Percentiles rank a stretch among this genome's conserved stretches.
phyloP scores from a whole-genome alignment of 2,113 vertebrate species.

The Psettodes erumei region DNA sequence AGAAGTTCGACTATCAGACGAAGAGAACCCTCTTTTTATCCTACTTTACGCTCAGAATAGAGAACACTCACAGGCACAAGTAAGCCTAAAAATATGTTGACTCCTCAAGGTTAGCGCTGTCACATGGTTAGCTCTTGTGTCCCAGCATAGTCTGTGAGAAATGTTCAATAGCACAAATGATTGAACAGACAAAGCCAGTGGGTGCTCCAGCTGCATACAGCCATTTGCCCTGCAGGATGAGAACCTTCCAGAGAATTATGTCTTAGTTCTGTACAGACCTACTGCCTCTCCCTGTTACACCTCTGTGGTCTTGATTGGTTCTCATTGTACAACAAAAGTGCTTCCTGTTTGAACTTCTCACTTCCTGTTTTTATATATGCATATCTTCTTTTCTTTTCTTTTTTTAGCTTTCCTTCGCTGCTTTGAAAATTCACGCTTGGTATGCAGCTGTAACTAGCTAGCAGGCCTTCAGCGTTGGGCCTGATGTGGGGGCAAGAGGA shows the following conservation, averaged over 20 bases:
- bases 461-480: constrained; percentile 6
- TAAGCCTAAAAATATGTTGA: not conserved
- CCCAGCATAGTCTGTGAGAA: not conserved
- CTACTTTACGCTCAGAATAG: not conserved
- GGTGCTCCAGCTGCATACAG: not conserved
- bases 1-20: not conserved
- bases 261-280: constrained; percentile 21
- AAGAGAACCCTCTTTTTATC: not conserved
- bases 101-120: not conserved
- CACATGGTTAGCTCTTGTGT: not conserved
- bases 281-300: constrained; percentile 45
- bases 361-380: constrained; percentile 93
- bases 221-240: constrained; percentile 7
- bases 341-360: constrained; percentile 89
- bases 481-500: not conserved
- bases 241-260: constrained; percentile 37
- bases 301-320: constrained; percentile 72
- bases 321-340: constrained; percentile 85
- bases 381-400: constrained; percentile 33
- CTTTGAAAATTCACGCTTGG: constrained; percentile 79
- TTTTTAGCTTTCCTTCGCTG: constrained; percentile 46
- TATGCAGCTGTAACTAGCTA: constrained; percentile 77
- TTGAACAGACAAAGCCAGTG: constrained; percentile 3
- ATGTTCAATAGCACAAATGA: not conserved
- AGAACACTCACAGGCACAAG: not conserved